These are phyloP conservation scores for Cotesia typhae DNA, from an alignment of 1,140 invertebrate species.

Conservation along the genomic window DNA sequence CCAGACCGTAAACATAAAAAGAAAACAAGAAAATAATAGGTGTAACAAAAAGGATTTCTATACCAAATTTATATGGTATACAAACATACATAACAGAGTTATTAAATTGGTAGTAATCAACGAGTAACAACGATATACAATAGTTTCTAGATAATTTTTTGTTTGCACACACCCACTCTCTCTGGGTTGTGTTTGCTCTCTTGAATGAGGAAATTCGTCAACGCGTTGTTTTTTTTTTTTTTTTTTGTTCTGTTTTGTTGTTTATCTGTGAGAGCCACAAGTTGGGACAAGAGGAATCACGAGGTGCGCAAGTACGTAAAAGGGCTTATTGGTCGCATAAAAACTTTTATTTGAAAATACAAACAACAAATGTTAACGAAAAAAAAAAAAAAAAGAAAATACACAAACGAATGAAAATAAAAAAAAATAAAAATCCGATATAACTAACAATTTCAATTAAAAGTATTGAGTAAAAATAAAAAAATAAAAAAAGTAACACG, in stretches of 20 bases:
- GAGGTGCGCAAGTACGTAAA: constrained; percentile 43
- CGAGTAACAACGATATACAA: constrained; percentile 13
- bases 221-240: constrained; percentile 46
- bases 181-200: constrained; percentile 24
- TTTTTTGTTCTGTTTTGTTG: no score
- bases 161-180: constrained; percentile 34
- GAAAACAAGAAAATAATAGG: neutral
- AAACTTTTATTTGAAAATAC: constrained; percentile 19
- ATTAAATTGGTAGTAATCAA: constrained; percentile 28
- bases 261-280: constrained; percentile 64
- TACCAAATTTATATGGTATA: constrained; percentile 14
- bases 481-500: constrained; percentile 14
- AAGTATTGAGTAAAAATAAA: no score
- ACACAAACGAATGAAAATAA: constrained; percentile 23
- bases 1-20: neutral
- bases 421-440: neutral
- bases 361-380: constrained; percentile 5
- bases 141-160: constrained; percentile 17
- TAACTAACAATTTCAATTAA: no score
- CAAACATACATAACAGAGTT: constrained; percentile 19
- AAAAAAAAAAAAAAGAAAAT: constrained; percentile 1
- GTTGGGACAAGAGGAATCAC: constrained; percentile 41
- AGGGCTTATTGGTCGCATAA: constrained; percentile 31
- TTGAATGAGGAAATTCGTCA: constrained; percentile 36
- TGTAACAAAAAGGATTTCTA: neutral